Evolutionary conservation across 2,888 invertebrate genomes (phyloP).

Genomic region (Pemphredon lugubris): DNA sequence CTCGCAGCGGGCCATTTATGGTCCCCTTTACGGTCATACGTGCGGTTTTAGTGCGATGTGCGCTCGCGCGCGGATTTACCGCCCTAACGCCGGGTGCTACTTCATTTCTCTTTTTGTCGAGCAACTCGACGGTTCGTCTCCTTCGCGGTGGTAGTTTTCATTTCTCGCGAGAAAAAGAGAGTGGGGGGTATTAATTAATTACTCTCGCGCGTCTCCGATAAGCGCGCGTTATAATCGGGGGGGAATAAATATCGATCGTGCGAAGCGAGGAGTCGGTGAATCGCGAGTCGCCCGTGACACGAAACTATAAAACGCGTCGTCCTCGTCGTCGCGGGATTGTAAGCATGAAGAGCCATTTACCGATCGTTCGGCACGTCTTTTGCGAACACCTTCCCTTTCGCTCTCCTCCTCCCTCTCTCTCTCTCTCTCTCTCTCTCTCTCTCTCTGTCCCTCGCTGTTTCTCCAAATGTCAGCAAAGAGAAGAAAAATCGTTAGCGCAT

Average conservation of each 20-base stretch:
- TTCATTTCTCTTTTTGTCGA: slow-evolving; percentile 29
- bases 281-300: neutral
- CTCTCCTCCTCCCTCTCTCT: too few species aligned
- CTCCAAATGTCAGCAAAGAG: neutral
- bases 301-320: neutral
- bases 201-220: too few species aligned
- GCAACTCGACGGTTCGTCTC: too few species aligned
- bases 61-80: slow-evolving; percentile 47
- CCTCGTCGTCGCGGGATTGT: neutral
- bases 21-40: slow-evolving; percentile 47
- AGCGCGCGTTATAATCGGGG: too few species aligned
- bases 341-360: neutral
- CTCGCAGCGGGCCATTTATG: slow-evolving; percentile 40
- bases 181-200: too few species aligned
- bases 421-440: too few species aligned
- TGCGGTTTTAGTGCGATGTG: slow-evolving; percentile 41
- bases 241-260: neutral
- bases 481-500: slow-evolving; percentile 35
- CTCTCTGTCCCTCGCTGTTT: too few species aligned
- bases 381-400: too few species aligned
- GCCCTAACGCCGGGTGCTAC: slow-evolving; percentile 21
- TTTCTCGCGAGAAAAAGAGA: too few species aligned
- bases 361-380: neutral
- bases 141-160: too few species aligned
- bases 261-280: too few species aligned